Evolutionary conservation across 2,888 invertebrate species (phyloP).

Genomic region (Hydraecia micacea): DNA sequence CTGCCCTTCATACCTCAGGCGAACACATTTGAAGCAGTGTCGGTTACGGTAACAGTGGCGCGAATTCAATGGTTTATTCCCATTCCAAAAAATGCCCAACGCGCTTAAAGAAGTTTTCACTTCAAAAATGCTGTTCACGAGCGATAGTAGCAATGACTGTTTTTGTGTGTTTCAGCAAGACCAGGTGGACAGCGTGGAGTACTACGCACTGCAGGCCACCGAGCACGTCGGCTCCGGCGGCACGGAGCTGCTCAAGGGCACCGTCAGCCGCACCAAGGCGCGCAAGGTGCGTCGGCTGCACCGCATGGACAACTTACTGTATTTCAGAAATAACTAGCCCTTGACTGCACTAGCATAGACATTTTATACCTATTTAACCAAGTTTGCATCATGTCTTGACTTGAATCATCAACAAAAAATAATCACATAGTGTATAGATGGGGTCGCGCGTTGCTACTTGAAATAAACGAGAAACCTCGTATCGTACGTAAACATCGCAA

Average conservation of each 20-base stretch:
- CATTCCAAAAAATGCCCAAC: too few relatives aligned
- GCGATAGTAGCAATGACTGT: neutral
- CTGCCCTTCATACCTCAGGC: too few relatives aligned
- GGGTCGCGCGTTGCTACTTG: conserved; percentile 1
- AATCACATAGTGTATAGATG: neutral
- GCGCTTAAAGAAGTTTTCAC: too few relatives aligned
- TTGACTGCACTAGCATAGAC: too few relatives aligned
- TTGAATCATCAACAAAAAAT: neutral
- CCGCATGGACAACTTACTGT: neutral
- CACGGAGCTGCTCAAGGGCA: conserved; percentile 88
- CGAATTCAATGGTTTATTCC: too few relatives aligned
- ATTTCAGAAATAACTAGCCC: neutral
- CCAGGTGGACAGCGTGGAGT: conserved; percentile 92
- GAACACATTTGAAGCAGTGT: too few relatives aligned
- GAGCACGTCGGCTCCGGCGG: conserved; percentile 91
- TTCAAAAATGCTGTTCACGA: neutral
- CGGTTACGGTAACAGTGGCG: too few relatives aligned
- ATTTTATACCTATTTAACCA: too few relatives aligned
- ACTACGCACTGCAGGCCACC: conserved; percentile 91
- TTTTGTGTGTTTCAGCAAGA: conserved; percentile 89
- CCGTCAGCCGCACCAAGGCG: conserved; percentile 84
- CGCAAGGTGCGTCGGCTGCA: conserved; percentile 83
- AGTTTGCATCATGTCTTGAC: neutral
- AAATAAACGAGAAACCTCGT: neutral
- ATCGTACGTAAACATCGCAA: neutral